Base-by-base conservation (phyloP, 2,888 invertebrate genomes). In the Druceiella hillmani region DNA sequence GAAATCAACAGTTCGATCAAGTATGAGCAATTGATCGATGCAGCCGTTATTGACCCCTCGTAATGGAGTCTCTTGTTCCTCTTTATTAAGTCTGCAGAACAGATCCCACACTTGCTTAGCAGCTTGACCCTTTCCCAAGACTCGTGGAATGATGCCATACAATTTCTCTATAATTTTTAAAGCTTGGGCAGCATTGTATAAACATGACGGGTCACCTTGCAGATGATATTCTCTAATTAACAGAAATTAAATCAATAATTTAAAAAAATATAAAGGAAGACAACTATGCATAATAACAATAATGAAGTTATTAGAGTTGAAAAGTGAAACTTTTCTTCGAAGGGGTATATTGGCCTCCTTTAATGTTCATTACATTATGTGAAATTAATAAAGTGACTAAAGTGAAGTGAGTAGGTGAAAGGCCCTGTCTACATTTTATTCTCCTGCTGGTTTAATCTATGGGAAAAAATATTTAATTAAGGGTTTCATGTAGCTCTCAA, bases 1-100 rank as follows among this genome's bases (percentile, higher is more conserved):
- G 36, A 94, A 77, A 73, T 99, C 99, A 3, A 94, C 78, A 27
- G 84, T 82, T 15, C 99, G 75, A 63, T 99, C 99, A 2, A 99
- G 66, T 29, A 99, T 64, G 4, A 99, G 69, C 40, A 98, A 73
- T 58, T 89, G 88, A 59, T 97, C 94, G 30, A 98, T 91, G 37
- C 74, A 68, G 0, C 78, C 75, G 38, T 83, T 83, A 5, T 79
- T 62, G 75, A 60, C 1, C 67, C 66, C 28, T 59, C 59, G 0
- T 17, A 56, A 46, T 52, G 61, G 52, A 50, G 66, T 42, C 41
- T 64, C 61, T 46, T 78, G 73, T 38, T 79, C 75, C 26, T 72
- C 74, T 61, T 78, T 73, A 78, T 92, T 63, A 73, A 92, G 62
- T 30, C 87, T 78, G 48, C 84, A 79, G 46, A 94, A 79, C 40